These are phyloP conservation scores for Prinia subflava DNA, from an alignment of 2,113 vertebrate species.

Conservation along the genomic window DNA sequence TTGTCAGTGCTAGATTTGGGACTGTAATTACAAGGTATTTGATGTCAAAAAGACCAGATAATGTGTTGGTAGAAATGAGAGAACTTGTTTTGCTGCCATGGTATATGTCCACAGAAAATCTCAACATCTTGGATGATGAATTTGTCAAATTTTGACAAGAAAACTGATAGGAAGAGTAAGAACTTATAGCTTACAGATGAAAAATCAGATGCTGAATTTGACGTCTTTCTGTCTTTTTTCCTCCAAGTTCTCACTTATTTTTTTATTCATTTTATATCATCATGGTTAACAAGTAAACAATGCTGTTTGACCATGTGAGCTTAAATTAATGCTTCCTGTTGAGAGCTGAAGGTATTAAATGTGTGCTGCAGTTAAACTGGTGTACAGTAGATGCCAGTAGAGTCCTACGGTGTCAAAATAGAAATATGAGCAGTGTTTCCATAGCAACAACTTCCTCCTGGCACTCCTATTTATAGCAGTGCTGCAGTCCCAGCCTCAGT, in stretches of 20 bases:
- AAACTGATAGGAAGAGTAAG: background rate
- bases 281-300: background rate
- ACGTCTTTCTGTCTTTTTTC: fast-evolving
- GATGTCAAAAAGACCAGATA: background rate
- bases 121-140: background rate
- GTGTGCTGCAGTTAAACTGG: constrained; percentile 65
- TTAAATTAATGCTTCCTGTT: background rate
- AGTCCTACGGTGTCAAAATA: constrained; percentile 63
- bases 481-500: constrained; percentile 38
- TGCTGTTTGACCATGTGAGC: background rate
- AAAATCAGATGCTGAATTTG: background rate
- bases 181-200: background rate
- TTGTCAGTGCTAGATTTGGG: background rate
- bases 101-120: background rate
- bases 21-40: background rate
- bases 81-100: background rate
- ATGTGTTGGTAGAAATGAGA: background rate
- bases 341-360: background rate
- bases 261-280: background rate
- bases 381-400: constrained; percentile 78
- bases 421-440: constrained; percentile 33
- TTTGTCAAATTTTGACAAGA: background rate
- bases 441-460: constrained; percentile 71
- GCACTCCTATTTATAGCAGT: constrained; percentile 69
- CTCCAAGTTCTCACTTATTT: background rate